phyloP scores from a whole-genome alignment of 2,888 invertebrate genomes.

The Zhengitettix transpicula region DNA sequence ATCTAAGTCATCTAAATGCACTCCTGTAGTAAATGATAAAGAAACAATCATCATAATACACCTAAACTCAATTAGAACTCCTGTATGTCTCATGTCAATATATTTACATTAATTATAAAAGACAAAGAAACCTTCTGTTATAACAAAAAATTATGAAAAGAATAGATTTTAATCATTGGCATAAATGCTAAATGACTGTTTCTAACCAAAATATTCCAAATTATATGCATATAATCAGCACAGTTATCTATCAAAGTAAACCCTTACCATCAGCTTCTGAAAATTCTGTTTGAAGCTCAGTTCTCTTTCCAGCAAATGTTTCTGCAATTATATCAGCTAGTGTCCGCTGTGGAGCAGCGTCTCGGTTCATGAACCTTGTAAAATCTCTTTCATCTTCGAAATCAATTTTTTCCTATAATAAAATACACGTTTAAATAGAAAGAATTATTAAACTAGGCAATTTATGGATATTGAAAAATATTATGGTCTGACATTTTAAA shows the following conservation, averaged over 20 bases:
- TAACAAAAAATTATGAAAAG: too few species aligned
- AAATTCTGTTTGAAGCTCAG: constrained; percentile 71
- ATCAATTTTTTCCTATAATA: constrained; percentile 46
- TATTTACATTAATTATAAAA: constrained; percentile 2
- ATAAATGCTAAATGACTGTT: too few species aligned
- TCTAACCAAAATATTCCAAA: too few species aligned
- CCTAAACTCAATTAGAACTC: too few species aligned
- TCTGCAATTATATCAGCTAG: constrained; percentile 84
- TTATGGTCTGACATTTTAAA: too few species aligned
- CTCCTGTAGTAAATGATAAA: constrained; percentile 23
- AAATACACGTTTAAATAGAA: constrained; percentile 1
- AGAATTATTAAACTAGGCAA: neutral
- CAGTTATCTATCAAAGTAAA: too few species aligned
- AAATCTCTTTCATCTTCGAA: constrained; percentile 82
- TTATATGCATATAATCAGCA: too few species aligned
- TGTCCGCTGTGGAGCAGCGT: constrained; percentile 46
- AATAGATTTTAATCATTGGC: too few species aligned
- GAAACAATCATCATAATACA: too few species aligned
- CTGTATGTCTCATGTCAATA: too few species aligned
- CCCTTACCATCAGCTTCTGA: constrained; percentile 52
- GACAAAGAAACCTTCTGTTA: too few species aligned
- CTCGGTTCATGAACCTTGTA: constrained; percentile 57
- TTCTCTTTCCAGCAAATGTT: constrained; percentile 82
- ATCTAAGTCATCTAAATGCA: constrained; percentile 70
- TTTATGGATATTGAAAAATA: neutral